These are phyloP conservation scores for Calosoma granatense DNA, from an alignment of 1,140 invertebrate genomes.

Conservation along the genomic window DNA sequence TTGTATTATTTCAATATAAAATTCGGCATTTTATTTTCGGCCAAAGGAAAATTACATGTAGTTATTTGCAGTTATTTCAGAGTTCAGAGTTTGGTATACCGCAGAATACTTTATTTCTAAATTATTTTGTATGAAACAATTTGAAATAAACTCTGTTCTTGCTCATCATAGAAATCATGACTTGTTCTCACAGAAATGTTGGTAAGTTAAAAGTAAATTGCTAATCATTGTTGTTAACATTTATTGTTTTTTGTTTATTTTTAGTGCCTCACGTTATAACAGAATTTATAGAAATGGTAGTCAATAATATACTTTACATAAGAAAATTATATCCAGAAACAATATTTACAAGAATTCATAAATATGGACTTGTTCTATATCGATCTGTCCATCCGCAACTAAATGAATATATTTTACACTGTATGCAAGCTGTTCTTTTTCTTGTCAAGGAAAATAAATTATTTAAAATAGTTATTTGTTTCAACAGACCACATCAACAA, in stretches of 20 bases:
- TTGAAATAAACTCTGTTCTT: too few species aligned
- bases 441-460: slow-evolving; percentile 28
- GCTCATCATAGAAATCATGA: too few species aligned
- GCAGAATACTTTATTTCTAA: too few species aligned
- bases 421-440: slow-evolving; percentile 31
- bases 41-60: too few species aligned
- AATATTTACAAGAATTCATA: slow-evolving; percentile 40
- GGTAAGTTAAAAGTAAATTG: neutral
- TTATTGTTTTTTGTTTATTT: neutral
- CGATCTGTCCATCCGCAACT: slow-evolving; percentile 42
- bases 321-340: slow-evolving; percentile 43
- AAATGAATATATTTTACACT: slow-evolving; percentile 40
- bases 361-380: slow-evolving; percentile 40
- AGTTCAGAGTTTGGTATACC: too few species aligned
- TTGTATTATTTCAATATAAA: too few species aligned
- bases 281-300: slow-evolving; percentile 45
- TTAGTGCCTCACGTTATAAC: neutral
- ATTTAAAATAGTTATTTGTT: slow-evolving; percentile 28
- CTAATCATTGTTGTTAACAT: neutral
- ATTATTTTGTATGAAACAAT: too few species aligned
- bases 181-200: too few species aligned
- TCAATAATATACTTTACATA: slow-evolving; percentile 40
- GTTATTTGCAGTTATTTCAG: too few species aligned
- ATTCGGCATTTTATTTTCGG: too few species aligned
- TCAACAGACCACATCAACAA: slow-evolving; percentile 19